phyloP scores from a whole-genome alignment of 2,888 invertebrate species.

The Geotrupes spiniger region DNA sequence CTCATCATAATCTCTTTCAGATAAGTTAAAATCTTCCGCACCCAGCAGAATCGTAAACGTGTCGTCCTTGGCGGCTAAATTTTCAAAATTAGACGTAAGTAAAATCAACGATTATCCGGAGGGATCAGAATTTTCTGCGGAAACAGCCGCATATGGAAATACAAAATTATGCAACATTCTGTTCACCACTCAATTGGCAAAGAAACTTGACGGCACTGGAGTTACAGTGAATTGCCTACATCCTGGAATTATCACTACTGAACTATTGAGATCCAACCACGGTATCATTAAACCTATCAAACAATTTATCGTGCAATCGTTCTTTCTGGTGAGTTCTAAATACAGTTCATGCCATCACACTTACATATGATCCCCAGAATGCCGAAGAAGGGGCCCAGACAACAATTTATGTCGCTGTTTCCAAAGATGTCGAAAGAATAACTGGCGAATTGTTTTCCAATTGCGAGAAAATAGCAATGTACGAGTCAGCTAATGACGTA shows the following conservation, averaged over 20 bases:
- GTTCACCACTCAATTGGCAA: slow-evolving; percentile 33
- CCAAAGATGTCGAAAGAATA: slow-evolving; percentile 67
- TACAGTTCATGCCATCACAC: too few species aligned
- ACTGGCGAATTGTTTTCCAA: slow-evolving; percentile 79
- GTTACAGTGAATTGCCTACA: slow-evolving; percentile 35
- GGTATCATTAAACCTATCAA: too few species aligned
- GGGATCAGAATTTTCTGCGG: neutral
- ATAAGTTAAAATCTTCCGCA: slow-evolving; percentile 50
- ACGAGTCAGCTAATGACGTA: slow-evolving; percentile 22
- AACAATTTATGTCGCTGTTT: slow-evolving; percentile 69
- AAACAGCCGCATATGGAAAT: slow-evolving; percentile 9
- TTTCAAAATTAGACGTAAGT: neutral
- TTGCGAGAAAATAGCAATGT: slow-evolving; percentile 52
- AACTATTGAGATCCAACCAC: slow-evolving; percentile 5
- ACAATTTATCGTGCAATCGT: neutral
- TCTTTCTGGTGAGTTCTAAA: neutral
- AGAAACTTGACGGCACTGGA: slow-evolving; percentile 29
- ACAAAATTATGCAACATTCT: slow-evolving; percentile 37
- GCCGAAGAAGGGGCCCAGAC: slow-evolving; percentile 80
- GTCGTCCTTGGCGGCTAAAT: slow-evolving; percentile 26
- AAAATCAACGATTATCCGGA: slow-evolving; percentile 8
- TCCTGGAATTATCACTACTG: slow-evolving; percentile 33
- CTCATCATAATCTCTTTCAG: slow-evolving; percentile 40
- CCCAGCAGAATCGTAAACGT: slow-evolving; percentile 38
- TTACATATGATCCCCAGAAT: slow-evolving; percentile 49